Percentiles rank a stretch among this genome's conserved stretches.
phyloP scores from a whole-genome alignment of 2,888 invertebrate species.

The Diploptera punctata region DNA sequence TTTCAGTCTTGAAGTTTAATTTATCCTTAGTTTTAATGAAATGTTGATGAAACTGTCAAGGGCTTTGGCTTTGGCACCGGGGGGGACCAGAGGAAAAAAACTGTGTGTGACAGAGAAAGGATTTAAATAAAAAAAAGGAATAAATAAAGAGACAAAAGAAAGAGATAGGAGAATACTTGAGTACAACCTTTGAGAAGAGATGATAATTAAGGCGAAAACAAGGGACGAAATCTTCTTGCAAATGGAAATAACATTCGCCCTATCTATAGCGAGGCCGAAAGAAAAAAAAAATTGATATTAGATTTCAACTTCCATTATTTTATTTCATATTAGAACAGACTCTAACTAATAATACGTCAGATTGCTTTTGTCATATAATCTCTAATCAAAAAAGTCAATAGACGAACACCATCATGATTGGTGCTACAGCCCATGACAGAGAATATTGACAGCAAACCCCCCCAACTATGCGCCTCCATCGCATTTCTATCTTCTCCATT shows the following conservation, averaged over 20 bases:
- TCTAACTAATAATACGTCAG: too few relatives aligned
- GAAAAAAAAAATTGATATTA: too few relatives aligned
- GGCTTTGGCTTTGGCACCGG: neutral
- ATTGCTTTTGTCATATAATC: too few relatives aligned
- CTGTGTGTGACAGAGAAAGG: neutral
- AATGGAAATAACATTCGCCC: neutral
- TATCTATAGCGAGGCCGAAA: too few relatives aligned
- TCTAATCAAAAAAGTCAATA: too few relatives aligned
- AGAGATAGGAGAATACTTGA: neutral
- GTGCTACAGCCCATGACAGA: too few relatives aligned
- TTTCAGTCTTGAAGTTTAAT: conserved; percentile 22
- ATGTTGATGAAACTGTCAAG: conserved; percentile 34
- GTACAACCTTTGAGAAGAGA: conserved; percentile 1
- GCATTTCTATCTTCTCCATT: too few relatives aligned
- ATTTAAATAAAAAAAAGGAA: neutral
- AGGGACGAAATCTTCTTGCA: neutral
- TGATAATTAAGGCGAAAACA: conserved; percentile 3
- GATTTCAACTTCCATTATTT: too few relatives aligned
- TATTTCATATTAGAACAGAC: too few relatives aligned
- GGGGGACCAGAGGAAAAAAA: neutral
- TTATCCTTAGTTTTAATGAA: conserved; percentile 30
- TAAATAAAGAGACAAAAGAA: neutral
- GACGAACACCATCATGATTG: too few relatives aligned
- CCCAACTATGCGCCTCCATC: too few relatives aligned
- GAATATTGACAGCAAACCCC: too few relatives aligned